These are phyloP conservation scores for Sus scrofa DNA, from an alignment of 2,113 vertebrate species.

Conservation along the genomic window T2T-Sscrofa CM000821.6:24397001-24397500, in stretches of 20 bases:
- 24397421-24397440: not conserved
- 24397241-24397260: not conserved
- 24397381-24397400: accelerated
- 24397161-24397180: not conserved
- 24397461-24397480: not conserved
- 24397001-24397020: not conserved
- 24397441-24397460: not conserved
- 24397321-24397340: not conserved
- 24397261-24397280: not conserved
- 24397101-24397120: not conserved
- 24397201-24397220: accelerated
- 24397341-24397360: not conserved
- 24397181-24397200: not conserved
- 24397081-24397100: not conserved
- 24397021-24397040: not conserved
- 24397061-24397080: not conserved
- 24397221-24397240: not conserved
- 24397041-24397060: not conserved
- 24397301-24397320: not conserved
- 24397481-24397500: not conserved
- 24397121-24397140: not conserved
- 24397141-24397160: not conserved
- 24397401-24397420: not conserved
- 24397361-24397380: accelerated
- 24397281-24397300: not conserved